Evolutionary conservation across 2,888 invertebrate genomes (phyloP).

Genomic region (Mesoligia furuncula): DNA sequence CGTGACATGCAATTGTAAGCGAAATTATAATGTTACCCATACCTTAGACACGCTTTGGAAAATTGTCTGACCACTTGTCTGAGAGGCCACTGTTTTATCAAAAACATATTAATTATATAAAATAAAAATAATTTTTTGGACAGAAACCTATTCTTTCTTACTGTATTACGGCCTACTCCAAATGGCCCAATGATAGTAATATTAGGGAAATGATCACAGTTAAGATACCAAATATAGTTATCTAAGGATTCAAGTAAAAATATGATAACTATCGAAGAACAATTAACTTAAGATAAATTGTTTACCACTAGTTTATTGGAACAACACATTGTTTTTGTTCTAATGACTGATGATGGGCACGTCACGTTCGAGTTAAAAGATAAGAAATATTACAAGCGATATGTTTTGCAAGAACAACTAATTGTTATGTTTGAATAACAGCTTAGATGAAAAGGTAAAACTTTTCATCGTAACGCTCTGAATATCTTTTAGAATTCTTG

Average conservation of each 20-base stretch:
- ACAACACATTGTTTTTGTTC: slow-evolving; percentile 47
- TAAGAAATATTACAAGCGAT: slow-evolving; percentile 38
- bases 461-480: too few relatives aligned
- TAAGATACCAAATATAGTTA: slow-evolving; percentile 3
- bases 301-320: slow-evolving; percentile 34
- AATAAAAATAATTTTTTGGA: too few relatives aligned
- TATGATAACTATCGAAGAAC: slow-evolving; percentile 13
- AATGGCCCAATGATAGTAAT: slow-evolving; percentile 23
- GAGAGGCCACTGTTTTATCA: slow-evolving; percentile 35
- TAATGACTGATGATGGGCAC: slow-evolving; percentile 11
- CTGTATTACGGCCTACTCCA: slow-evolving; percentile 2
- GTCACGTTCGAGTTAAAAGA: slow-evolving; percentile 33
- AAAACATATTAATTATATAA: slow-evolving; percentile 50
- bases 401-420: slow-evolving; percentile 28
- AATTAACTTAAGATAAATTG: slow-evolving; percentile 28
- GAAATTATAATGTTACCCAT: slow-evolving; percentile 47
- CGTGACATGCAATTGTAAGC: slow-evolving; percentile 32
- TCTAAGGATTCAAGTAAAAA: too few relatives aligned
- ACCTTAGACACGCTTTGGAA: slow-evolving; percentile 74
- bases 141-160: too few relatives aligned
- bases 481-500: background rate
- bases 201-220: slow-evolving; percentile 11
- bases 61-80: slow-evolving; percentile 59
- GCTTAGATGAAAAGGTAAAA: background rate
- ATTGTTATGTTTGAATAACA: slow-evolving; percentile 25